Evolutionary conservation across 1,140 invertebrate genomes (phyloP).

Genomic region (Littorina saxatilis): DNA sequence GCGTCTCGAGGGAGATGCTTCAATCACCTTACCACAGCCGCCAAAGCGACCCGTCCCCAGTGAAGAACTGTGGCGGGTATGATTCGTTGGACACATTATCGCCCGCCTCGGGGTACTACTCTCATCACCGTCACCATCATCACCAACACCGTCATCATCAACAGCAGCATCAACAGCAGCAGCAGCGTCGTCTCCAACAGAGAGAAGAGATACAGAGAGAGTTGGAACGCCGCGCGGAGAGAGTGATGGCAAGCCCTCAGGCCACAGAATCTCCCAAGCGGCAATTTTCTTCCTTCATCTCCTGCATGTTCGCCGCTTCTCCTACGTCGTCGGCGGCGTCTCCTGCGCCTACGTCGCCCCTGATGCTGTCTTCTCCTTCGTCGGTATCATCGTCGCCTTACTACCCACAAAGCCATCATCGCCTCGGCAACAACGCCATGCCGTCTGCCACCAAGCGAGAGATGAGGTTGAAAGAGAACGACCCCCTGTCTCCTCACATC

Average conservation of each 20-base stretch:
- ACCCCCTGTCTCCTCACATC: not conserved
- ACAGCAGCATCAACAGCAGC: not conserved
- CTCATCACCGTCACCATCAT: too few species aligned
- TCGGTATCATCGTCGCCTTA: not conserved
- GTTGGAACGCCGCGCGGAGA: not conserved
- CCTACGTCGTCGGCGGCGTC: not conserved
- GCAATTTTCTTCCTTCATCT: not conserved
- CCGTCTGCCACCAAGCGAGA: too few species aligned
- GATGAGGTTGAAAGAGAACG: conserved; percentile 47
- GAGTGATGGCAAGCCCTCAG: not conserved
- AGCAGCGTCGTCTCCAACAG: too few species aligned
- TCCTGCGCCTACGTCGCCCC: not conserved
- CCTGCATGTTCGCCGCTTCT: not conserved
- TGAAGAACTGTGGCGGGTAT: not conserved
- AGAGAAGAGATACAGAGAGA: too few species aligned
- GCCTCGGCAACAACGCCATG: not conserved
- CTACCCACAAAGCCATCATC: not conserved
- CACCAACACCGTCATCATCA: not conserved
- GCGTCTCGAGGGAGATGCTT: not conserved
- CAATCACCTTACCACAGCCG: not conserved
- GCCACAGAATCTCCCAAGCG: not conserved
- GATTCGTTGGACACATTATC: not conserved
- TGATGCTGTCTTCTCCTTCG: not conserved
- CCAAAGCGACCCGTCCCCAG: not conserved
- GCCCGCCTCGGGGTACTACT: not conserved